Evolutionary conservation across 1,140 invertebrate species (phyloP).

Genomic region (Uloborus diversus): DNA sequence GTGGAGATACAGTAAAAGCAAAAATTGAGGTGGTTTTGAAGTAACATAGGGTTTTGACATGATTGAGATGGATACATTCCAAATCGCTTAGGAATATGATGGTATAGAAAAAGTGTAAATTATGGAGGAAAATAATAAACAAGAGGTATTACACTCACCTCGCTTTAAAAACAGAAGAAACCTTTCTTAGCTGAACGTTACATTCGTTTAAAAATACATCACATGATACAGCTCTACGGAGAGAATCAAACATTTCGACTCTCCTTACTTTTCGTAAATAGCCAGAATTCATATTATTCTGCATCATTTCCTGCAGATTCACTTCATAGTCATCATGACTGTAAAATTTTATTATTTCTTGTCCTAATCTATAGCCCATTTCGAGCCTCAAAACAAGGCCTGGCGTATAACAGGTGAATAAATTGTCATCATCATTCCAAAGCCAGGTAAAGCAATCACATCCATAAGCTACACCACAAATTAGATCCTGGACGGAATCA

Average conservation of each 20-base stretch:
- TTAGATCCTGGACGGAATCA: slow-evolving; percentile 14
- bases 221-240: background rate
- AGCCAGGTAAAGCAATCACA: slow-evolving; percentile 19
- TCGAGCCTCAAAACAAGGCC: slow-evolving; percentile 8
- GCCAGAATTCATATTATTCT: background rate
- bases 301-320: slow-evolving; percentile 18
- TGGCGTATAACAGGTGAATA: slow-evolving; percentile 13
- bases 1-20: no score
- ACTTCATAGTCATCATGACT: slow-evolving; percentile 8
- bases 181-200: background rate
- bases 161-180: background rate
- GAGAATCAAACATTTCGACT: slow-evolving; percentile 6
- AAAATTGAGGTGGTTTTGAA: no score
- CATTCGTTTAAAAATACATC: background rate
- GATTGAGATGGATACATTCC: no score
- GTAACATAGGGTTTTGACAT: no score
- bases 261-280: background rate
- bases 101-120: background rate
- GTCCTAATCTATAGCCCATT: slow-evolving; percentile 16
- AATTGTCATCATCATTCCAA: slow-evolving; percentile 26
- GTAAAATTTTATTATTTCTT: slow-evolving; percentile 1
- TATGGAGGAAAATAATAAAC: background rate
- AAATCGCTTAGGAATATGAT: background rate
- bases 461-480: slow-evolving; percentile 13
- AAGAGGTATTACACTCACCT: background rate